These are phyloP conservation scores for Heteropelma amictum DNA, from an alignment of 2,888 invertebrate species.

Conservation along the genomic window DNA sequence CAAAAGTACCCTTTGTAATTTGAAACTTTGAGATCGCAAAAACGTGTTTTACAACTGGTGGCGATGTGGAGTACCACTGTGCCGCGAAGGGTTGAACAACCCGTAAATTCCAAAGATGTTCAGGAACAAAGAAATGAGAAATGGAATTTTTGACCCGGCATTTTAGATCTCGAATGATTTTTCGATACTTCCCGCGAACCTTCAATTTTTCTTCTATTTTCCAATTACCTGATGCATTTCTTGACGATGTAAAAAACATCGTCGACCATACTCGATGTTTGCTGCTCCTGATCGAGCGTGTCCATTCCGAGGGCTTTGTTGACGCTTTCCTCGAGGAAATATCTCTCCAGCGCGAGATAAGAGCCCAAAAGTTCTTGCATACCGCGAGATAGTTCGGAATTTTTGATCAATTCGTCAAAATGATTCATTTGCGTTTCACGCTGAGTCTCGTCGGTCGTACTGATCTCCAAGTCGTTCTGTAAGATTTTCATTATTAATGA, in stretches of 20 bases:
- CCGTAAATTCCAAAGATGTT: no score
- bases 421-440: conserved; percentile 78
- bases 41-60: no score
- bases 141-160: no score
- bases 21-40: no score
- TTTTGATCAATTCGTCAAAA: conserved; percentile 84
- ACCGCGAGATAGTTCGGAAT: conserved; percentile 86
- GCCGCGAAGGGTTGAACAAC: no score
- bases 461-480: conserved; percentile 83
- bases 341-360: conserved; percentile 95
- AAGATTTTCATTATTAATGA: no score
- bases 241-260: conserved; percentile 98
- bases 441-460: conserved; percentile 79
- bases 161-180: no score
- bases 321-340: conserved; percentile 96
- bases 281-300: conserved; percentile 84
- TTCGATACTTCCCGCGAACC: no score
- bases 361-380: conserved; percentile 92
- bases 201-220: no score
- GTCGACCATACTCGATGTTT: conserved; percentile 95
- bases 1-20: no score
- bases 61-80: no score
- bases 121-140: no score
- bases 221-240: conserved; percentile 90
- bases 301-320: conserved; percentile 93